phyloP scores from a whole-genome alignment of 2,797 vertebrate species.

The Nyctalus aviator region DNA sequence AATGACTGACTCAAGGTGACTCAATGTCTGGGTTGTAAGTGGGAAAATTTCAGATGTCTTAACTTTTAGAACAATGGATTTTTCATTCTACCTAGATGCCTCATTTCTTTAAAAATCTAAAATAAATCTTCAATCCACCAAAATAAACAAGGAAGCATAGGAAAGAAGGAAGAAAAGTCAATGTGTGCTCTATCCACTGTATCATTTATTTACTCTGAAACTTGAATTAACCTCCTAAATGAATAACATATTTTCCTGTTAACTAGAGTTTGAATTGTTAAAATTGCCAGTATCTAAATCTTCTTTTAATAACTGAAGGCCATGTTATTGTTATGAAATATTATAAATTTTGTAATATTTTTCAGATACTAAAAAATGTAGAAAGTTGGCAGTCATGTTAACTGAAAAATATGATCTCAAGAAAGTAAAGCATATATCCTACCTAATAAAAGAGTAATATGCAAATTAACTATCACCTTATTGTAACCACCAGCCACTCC shows the following conservation, averaged over 20 bases:
- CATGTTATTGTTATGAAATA: background rate
- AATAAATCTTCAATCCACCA: background rate
- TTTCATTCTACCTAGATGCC: background rate
- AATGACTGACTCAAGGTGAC: background rate
- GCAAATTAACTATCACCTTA: no score
- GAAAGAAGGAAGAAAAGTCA: background rate
- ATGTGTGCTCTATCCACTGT: background rate
- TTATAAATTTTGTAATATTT: background rate
- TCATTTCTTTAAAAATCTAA: conserved; percentile 6
- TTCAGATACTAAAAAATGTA: background rate
- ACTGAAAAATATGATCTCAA: background rate
- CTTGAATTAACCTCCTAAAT: conserved; percentile 18
- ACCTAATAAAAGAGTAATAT: no score
- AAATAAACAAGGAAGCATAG: background rate
- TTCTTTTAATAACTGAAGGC: conserved; percentile 24
- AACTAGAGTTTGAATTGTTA: background rate
- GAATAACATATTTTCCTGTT: background rate
- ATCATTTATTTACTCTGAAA: background rate
- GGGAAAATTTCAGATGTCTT: background rate
- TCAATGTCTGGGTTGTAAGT: background rate
- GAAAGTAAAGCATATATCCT: background rate
- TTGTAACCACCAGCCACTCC: no score
- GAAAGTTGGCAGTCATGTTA: background rate
- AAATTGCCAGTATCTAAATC: background rate
- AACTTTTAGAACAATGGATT: background rate